A percentile compares a stretch with the other conserved stretches of the same genome.
Evolutionary conservation across 2,797 vertebrate species (phyloP).

Genomic region (Hylomyscus alleni): DNA sequence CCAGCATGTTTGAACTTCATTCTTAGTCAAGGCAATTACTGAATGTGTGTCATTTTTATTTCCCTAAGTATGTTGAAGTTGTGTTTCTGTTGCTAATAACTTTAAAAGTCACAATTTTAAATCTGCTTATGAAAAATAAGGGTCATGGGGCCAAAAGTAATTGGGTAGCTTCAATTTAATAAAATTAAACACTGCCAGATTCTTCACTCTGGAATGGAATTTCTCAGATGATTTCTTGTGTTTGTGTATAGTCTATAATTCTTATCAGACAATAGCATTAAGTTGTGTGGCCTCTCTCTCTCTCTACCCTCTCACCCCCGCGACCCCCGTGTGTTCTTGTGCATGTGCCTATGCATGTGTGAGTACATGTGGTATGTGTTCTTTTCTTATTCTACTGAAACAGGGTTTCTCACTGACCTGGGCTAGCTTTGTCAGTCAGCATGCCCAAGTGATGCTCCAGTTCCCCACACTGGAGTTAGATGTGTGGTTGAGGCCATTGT

Average conservation of each 20-base stretch:
- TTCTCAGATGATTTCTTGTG: slow-evolving; percentile 20
- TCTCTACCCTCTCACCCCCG: neutral
- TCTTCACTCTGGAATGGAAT: neutral
- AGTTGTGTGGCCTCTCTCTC: neutral
- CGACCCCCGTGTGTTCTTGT: neutral
- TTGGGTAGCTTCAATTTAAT: neutral
- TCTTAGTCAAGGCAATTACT: neutral
- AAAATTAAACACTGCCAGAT: slow-evolving; percentile 8
- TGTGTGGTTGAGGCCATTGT: neutral
- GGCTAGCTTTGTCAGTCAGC: neutral
- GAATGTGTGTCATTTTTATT: neutral
- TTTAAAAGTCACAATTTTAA: slow-evolving; percentile 58
- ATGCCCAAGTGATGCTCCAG: neutral
- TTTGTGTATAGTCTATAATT: neutral
- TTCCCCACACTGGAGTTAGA: neutral
- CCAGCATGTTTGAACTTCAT: neutral
- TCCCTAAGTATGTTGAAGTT: slow-evolving; percentile 5
- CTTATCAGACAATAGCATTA: neutral
- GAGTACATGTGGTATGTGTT: neutral
- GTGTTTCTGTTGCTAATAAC: slow-evolving; percentile 24
- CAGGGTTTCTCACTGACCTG: neutral
- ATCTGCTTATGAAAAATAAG: slow-evolving; percentile 53
- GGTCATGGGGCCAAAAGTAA: neutral
- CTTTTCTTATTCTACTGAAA: neutral
- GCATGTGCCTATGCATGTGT: too few species aligned